Evolutionary conservation across 2,888 invertebrate species (phyloP).

Genomic region (Alloscopus bannaensis): DNA sequence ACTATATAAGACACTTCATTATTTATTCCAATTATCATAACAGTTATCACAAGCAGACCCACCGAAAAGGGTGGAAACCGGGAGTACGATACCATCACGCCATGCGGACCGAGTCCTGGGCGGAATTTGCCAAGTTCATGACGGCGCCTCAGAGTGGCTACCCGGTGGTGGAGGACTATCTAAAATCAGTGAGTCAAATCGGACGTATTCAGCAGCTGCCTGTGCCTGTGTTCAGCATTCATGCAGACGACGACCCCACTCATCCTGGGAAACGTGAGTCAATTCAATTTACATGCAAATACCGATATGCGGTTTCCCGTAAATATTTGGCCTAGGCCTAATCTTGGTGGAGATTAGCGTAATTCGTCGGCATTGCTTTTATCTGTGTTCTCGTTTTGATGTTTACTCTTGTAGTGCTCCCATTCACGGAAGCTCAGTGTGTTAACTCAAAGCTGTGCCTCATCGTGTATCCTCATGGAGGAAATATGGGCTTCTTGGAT

Average conservation of each 20-base stretch:
- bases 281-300: background rate
- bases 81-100: slow-evolving; percentile 56
- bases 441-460: slow-evolving; percentile 49
- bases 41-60: slow-evolving; percentile 49
- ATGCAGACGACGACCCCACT: slow-evolving; percentile 56
- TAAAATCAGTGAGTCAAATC: slow-evolving; percentile 46
- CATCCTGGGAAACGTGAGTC: slow-evolving; percentile 50
- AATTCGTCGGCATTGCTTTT: no score
- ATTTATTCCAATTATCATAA: background rate
- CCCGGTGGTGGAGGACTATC: slow-evolving; percentile 28
- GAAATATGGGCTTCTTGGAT: slow-evolving; percentile 55
- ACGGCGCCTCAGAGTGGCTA: slow-evolving; percentile 53
- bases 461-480: slow-evolving; percentile 41
- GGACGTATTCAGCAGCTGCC: slow-evolving; percentile 52
- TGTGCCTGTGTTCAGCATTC: slow-evolving; percentile 62
- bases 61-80: slow-evolving; percentile 51
- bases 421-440: slow-evolving; percentile 34
- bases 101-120: slow-evolving; percentile 46
- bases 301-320: no score
- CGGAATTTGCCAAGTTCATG: slow-evolving; percentile 49
- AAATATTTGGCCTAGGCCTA: background rate
- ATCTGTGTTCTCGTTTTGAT: background rate
- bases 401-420: slow-evolving; percentile 17
- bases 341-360: background rate
- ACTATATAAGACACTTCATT: background rate